Base-by-base conservation (phyloP, 2,113 vertebrate species). In the Agelaius tricolor region DNA sequence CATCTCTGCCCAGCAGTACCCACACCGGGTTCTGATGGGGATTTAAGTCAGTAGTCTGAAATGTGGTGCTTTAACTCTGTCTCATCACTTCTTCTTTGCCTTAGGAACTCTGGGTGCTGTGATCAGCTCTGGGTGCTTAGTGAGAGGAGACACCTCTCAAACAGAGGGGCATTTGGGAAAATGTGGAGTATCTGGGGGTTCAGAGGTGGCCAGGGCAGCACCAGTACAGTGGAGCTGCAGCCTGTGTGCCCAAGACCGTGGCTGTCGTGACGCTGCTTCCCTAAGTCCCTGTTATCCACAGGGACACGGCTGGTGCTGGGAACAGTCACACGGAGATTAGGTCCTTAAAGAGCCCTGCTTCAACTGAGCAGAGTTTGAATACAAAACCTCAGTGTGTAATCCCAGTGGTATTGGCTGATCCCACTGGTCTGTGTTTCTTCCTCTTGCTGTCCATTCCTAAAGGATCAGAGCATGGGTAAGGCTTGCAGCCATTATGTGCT, bases 241-340 rank as follows among this genome's bases (percentile, higher is more conserved):
- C 59, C 57, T 7, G 61, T 12, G 4, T 82, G 81, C 63, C 83
- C 33, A 43, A 39, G 57, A 92, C 41, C 0, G 0, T 3, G 1
- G 67, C 63, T 2, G 0, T 82, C 54, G 8, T 83, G 54, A 35
- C 0, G 0, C 35, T 43, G 69, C 91, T 84, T 94, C 62, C 78
- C 59, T 86, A 78, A 87, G 46, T 22, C 67, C 57, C 26, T 39
- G 13, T 91, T 91, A 91, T 84, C 91, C 17, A 3, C 57, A 44
- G 67, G 63, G 85, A 72, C 79, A 84, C 0, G 8, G 65, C 55
- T 86, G 67, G 9, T 37, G 75, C 93, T 94, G 73, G 73, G 86
- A 95, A 18, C 80, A 73, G 81, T 95, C 94, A 74, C 95, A 88
- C 51, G 26, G 94, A 88, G 95, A 95, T 97, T 94, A 94, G 58